Evolutionary conservation across 2,113 vertebrate genomes (phyloP).

Genomic region (Oplegnathus fasciatus): DNA sequence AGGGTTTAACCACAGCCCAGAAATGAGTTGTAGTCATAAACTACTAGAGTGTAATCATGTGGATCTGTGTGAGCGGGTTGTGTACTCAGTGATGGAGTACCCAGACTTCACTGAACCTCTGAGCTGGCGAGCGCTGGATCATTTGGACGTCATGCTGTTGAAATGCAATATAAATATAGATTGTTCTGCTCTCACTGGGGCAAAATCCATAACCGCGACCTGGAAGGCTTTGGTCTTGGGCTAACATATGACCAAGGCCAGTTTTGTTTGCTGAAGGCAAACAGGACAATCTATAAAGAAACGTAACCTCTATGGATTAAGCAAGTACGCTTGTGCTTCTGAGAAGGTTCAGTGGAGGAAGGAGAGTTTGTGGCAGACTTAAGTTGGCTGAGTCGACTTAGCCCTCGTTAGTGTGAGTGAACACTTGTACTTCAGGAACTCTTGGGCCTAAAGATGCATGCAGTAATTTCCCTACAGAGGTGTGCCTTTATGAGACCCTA

Average conservation of each 20-base stretch:
- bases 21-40: conserved; percentile 71
- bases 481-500: not conserved
- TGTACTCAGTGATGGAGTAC: conserved; percentile 71
- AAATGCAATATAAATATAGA: conserved; percentile 83
- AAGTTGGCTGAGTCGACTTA: conserved; percentile 16
- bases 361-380: not conserved
- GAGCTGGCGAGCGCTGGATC: conserved; percentile 66
- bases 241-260: conserved; percentile 64
- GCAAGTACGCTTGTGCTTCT: conserved; percentile 1
- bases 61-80: conserved; percentile 74
- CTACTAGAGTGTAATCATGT: conserved; percentile 70
- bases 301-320: conserved; percentile 35
- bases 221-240: conserved; percentile 65
- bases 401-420: not conserved
- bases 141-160: conserved; percentile 74
- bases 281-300: conserved; percentile 58
- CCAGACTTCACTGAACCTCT: conserved; percentile 70
- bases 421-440: not conserved
- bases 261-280: conserved; percentile 76
- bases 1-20: conserved; percentile 69
- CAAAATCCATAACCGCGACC: conserved; percentile 78
- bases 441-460: not conserved
- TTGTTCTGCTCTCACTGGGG: conserved; percentile 71
- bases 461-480: not conserved
- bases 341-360: conserved; percentile 17